Evolutionary conservation across 2,888 invertebrate species (phyloP).

Genomic region (Phorcus lineatus): DNA sequence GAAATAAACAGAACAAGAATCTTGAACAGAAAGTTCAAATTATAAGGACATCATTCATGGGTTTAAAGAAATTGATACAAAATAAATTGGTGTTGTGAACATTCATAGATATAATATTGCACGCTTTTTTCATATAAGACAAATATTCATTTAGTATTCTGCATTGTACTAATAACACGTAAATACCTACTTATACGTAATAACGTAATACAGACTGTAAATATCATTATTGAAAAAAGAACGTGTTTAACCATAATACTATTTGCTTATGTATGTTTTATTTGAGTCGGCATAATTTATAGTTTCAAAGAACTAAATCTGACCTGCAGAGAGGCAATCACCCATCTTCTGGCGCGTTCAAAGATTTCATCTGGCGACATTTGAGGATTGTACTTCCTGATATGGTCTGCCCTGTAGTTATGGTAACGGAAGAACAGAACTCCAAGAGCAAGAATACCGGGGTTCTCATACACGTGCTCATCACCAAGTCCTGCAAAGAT

Average conservation of each 20-base stretch:
- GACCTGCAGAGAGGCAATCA: slow-evolving; percentile 94
- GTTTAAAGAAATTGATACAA: neutral
- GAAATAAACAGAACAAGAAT: slow-evolving; percentile 68
- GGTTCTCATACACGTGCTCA: slow-evolving; percentile 97
- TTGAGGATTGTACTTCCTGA: slow-evolving; percentile 82
- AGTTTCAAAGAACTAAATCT: too few species aligned
- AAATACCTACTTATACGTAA: too few species aligned
- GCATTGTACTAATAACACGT: too few species aligned
- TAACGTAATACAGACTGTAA: too few species aligned
- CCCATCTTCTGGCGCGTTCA: slow-evolving; percentile 90
- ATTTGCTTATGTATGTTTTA: too few species aligned
- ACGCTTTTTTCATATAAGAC: too few species aligned
- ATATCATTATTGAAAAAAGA: too few species aligned
- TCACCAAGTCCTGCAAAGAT: slow-evolving; percentile 89
- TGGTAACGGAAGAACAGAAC: slow-evolving; percentile 97
- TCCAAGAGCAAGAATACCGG: slow-evolving; percentile 93
- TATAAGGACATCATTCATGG: neutral
- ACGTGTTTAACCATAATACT: too few species aligned
- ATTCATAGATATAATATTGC: too few species aligned
- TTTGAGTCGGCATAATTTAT: too few species aligned
- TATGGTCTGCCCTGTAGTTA: slow-evolving; percentile 85
- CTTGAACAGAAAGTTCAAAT: neutral
- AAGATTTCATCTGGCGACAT: slow-evolving; percentile 97
- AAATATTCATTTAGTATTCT: too few species aligned
- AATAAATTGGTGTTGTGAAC: too few species aligned